phyloP scores from a whole-genome alignment of 2,113 vertebrate species.

The Phainopepla nitens region DNA sequence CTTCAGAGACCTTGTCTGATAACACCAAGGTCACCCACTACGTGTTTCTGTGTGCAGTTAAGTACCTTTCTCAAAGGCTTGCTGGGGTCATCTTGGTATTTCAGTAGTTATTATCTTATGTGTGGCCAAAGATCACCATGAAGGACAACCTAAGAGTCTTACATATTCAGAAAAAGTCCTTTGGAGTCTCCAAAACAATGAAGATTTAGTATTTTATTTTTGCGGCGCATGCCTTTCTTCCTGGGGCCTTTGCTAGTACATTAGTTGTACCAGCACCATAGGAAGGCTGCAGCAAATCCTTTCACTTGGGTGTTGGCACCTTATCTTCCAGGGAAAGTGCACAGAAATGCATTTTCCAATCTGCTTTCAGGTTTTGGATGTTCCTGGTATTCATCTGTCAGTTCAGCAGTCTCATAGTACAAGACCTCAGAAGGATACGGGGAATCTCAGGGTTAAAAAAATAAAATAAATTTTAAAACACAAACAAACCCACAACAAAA shows the following conservation, averaged over 20 bases:
- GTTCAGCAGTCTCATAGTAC: neutral
- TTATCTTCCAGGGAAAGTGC: neutral
- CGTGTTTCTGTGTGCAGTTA: neutral
- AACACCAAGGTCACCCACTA: neutral
- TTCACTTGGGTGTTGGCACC: neutral
- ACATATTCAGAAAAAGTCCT: neutral
- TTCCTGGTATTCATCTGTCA: neutral
- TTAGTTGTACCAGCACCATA: neutral
- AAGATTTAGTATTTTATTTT: neutral
- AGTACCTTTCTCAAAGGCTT: neutral
- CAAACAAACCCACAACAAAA: neutral
- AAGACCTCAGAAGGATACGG: neutral
- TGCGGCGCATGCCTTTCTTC: neutral
- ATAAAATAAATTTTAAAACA: fast-evolving
- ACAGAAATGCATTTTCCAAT: neutral
- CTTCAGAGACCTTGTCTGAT: neutral
- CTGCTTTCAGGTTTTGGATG: neutral
- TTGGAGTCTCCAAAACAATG: neutral
- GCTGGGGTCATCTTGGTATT: neutral
- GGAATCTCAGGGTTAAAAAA: neutral
- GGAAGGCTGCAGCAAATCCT: neutral
- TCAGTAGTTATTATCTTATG: neutral
- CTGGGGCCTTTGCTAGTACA: neutral
- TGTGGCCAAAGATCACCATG: neutral
- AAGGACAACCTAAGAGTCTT: neutral